Base-by-base conservation (phyloP, 1,140 invertebrate species). In the Hermetia illucens region DNA sequence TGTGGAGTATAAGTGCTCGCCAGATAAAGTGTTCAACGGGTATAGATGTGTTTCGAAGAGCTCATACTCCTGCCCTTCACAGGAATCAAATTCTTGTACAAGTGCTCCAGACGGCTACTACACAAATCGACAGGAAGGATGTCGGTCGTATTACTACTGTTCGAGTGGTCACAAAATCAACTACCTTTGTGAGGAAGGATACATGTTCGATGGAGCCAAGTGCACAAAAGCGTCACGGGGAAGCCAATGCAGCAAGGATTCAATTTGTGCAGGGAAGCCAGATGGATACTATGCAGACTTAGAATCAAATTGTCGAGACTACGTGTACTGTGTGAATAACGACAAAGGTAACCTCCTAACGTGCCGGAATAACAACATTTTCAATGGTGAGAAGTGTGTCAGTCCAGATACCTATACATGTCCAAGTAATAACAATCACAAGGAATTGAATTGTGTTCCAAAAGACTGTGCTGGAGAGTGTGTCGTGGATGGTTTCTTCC, bases 71-170 rank as follows among this genome's bases (percentile, higher is more conserved):
- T 69, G 67, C 39, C 65, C 66, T 9, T 62, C 55, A 34, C 42
- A 59, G n/a, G 62, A 63, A n/a, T 51, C 46, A 18, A 64, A 71
- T 39, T 68, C 62, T 17, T 67, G 69, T 43, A 55, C 59, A 31
- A 56, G 60, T 2, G 63, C 65, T 18, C 33, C 58, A 5, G 68
- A 75, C 48, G 72, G 73, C 0, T 68, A 69, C 31, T 74, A 72
- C 48, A 63, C 65, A 3, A 66, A 74, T 32, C 53, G 53, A 5
- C 62, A 61, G 20, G 64, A 66, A 0, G 68, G 64, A 3, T 77
- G 74, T 46, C 61, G 66, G 10, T 66, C 65, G 10, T 75, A 74
- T 52, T 74, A 68, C 46, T 65, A 64, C 41, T 75, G 72, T 47
- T 52, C 59, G 5, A 55, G 53, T 18, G 68, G 69, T 1, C 61